A percentile compares a stretch with the other conserved stretches of the same genome.
Conservation (phyloP, 1,140 invertebrate genomes). For the Arctopsyche grandis region DNA sequence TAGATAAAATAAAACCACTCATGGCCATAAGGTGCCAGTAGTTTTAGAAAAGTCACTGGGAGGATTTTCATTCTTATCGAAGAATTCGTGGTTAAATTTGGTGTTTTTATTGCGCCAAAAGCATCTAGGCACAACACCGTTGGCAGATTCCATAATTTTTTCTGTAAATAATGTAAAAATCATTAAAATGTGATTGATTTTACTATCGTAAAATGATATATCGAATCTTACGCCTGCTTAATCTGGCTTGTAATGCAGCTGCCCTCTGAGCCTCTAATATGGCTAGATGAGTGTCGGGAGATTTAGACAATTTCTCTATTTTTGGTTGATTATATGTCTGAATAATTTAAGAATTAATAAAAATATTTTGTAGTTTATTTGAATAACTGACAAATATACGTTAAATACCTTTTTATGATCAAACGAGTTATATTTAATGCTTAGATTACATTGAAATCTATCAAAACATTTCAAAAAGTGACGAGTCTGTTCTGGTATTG, state of each 20-base stretch:
- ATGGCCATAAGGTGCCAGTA: conserved; percentile 1
- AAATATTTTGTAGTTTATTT: neutral
- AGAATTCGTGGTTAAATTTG: neutral
- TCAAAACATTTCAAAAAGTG: conserved; percentile 67
- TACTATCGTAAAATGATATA: neutral
- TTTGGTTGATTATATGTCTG: conserved; percentile 6
- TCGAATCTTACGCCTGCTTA: conserved; percentile 41
- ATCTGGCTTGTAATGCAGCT: conserved; percentile 40
- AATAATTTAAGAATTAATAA: neutral
- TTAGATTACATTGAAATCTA: conserved; percentile 55
- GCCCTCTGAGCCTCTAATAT: conserved; percentile 43
- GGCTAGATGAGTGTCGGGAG: conserved; percentile 44
- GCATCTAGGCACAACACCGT: conserved; percentile 38
- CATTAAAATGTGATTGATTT: neutral
- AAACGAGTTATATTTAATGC: neutral
- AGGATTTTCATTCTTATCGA: neutral
- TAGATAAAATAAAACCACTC: neutral
- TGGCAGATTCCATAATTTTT: conserved; percentile 12
- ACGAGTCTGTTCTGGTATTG: conserved; percentile 62
- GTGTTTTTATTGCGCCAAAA: conserved; percentile 51
- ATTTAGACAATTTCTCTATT: neutral
- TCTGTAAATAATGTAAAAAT: neutral
- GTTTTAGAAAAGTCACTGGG: conserved; percentile 22
- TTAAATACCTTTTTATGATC: conserved; percentile 4
- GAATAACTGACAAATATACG: neutral